Conservation (phyloP, 2,888 invertebrate species). For the Sturmia bella region DNA sequence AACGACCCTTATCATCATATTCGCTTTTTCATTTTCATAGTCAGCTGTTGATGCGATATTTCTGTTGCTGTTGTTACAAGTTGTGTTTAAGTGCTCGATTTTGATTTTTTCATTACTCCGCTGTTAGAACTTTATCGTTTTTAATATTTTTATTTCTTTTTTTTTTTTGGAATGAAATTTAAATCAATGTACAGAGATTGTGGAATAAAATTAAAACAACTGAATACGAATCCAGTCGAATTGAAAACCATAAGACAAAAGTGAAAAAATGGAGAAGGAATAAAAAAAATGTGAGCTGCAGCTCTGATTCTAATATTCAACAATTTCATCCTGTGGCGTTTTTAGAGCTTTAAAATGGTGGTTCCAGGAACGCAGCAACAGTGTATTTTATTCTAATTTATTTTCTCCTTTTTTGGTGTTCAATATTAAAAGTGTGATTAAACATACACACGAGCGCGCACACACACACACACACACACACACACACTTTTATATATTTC, state of each 20-base stretch:
- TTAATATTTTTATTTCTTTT: constrained; percentile 54
- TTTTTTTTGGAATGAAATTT: constrained; percentile 65
- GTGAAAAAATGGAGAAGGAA: constrained; percentile 12
- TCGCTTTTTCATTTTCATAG: too few species aligned
- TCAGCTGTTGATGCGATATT: constrained; percentile 11
- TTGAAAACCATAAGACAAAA: constrained; percentile 65
- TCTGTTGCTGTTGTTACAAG: constrained; percentile 33
- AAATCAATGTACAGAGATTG: constrained; percentile 73
- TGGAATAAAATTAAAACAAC: constrained; percentile 72
- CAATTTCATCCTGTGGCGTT: constrained; percentile 51
- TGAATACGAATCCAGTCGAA: constrained; percentile 68
- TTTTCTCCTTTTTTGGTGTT: constrained; percentile 3
- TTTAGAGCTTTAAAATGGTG: constrained; percentile 12
- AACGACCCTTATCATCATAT: too few species aligned
- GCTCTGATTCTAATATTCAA: constrained; percentile 31
- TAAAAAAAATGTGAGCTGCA: constrained; percentile 32
- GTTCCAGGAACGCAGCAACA: constrained; percentile 43
- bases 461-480: too few species aligned
- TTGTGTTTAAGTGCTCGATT: constrained; percentile 28
- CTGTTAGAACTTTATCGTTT: constrained; percentile 45
- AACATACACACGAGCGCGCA: too few species aligned
- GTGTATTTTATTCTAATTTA: constrained; percentile 3
- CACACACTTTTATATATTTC: not conserved
- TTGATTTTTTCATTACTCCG: constrained; percentile 31
- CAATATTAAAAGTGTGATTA: constrained; percentile 35